These are phyloP conservation scores for Colletes latitarsis DNA, from an alignment of 1,140 invertebrate genomes.

Conservation along the genomic window DNA sequence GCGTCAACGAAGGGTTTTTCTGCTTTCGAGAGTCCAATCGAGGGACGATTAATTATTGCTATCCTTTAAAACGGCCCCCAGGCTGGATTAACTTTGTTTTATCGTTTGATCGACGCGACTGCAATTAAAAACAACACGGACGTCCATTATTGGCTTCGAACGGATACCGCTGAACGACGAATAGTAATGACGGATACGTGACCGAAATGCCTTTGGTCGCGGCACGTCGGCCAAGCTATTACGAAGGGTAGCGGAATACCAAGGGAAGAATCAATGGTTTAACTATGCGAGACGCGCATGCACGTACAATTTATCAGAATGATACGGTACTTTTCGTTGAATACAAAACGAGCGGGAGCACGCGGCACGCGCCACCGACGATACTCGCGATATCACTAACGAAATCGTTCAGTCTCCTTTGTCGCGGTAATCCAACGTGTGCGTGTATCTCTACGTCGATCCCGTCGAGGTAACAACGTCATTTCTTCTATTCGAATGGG, in stretches of 20 bases:
- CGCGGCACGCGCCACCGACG: conserved; percentile 43
- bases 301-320: conserved; percentile 57
- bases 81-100: too few relatives aligned
- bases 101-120: too few relatives aligned
- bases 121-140: conserved; percentile 26
- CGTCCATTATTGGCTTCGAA: conserved; percentile 17
- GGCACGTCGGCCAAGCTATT: conserved; percentile 7
- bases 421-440: background rate
- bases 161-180: conserved; percentile 23
- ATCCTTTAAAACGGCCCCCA: too few relatives aligned
- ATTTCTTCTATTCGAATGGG: background rate
- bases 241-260: conserved; percentile 28
- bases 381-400: background rate
- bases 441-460: background rate
- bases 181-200: conserved; percentile 52
- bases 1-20: too few relatives aligned
- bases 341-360: conserved; percentile 38
- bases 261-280: conserved; percentile 53
- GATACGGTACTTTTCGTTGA: conserved; percentile 56
- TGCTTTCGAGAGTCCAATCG: too few relatives aligned
- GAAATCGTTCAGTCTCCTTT: conserved; percentile 3
- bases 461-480: too few relatives aligned
- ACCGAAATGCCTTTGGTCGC: conserved; percentile 20
- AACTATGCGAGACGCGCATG: conserved; percentile 41
- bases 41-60: too few relatives aligned